phyloP scores from a whole-genome alignment of 2,113 vertebrate genomes.

The Cyanoderma ruficeps region DNA sequence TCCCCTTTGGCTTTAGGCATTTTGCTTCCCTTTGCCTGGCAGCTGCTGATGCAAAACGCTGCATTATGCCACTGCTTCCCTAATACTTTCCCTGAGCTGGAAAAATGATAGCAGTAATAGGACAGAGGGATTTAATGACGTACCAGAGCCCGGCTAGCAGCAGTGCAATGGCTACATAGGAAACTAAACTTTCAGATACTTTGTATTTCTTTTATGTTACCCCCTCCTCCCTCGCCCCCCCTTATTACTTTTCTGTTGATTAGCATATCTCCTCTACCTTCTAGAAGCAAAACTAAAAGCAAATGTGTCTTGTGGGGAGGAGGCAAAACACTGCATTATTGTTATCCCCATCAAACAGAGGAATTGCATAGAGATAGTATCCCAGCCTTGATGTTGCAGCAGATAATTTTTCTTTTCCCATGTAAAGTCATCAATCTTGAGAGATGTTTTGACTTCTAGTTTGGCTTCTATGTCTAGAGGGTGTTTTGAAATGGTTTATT shows the following conservation, averaged over 20 bases:
- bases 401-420: background rate
- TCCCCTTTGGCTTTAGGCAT: background rate
- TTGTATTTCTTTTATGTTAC: background rate
- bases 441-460: background rate
- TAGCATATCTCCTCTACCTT: background rate
- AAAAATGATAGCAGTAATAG: background rate
- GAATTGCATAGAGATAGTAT: background rate
- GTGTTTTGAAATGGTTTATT: background rate
- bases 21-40: background rate
- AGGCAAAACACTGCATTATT: background rate
- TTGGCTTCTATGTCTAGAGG: background rate
- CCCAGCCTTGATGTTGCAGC: background rate
- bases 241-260: background rate
- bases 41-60: background rate
- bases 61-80: background rate
- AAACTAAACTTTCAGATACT: background rate
- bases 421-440: background rate
- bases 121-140: background rate
- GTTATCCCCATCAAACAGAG: background rate
- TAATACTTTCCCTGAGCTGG: background rate
- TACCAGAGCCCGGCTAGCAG: background rate
- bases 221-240: no score
- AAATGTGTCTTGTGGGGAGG: background rate
- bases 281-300: background rate
- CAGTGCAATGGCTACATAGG: accelerated